Evolutionary conservation across 2,797 vertebrate genomes (phyloP), one percentile per base, ranked within the genome.

Genomic region (Acanthurus leucopareius): DNA sequence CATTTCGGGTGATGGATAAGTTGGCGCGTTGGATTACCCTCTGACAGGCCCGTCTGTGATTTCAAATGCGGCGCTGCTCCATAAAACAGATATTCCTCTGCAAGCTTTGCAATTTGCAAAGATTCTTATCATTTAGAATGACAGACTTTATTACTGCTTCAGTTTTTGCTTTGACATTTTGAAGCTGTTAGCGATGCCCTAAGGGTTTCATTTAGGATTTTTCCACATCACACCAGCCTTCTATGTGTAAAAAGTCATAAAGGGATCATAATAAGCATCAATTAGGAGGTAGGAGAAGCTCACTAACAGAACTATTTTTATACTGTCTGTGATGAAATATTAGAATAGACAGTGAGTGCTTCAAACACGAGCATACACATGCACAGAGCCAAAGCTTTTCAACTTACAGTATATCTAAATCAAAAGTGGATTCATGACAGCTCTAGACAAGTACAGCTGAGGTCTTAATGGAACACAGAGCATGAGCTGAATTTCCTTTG

Each of bases 1-100:
- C 79, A 86, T 93, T 90, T 90, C 32, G 75, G 86, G 76, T 92
- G 92, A 92, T 90, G 86, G 89, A 93, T 92, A 85, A 83, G 73
- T 82, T 75, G 69, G 81, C 80, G 68, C 48, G 72, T 76, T 42
- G 20, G 60, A 81, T 85, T 79, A 81, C 68, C 84, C 77, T 86
- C 68, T 86, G 90, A 91, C 88, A 79, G 84, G 66, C 74, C 16
- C 28, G 49, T 53, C 75, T 80, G 54, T 62, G 63, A 83, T 85
- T 87, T 83, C 25, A 86, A 74, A 82, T 38, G 63, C 47, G 52
- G 58, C 3, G n/a, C 74, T 71, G 54, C 80, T 84, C 57, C 28
- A 48, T 84, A 77, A 79, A 85, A 84, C 51, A 73, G 77, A 35
- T 7, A 89, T 71, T 73, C 63, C 60, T 51, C 44, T 51, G 62